Evolutionary conservation across 2,113 vertebrate species (phyloP).

Genomic region (Platysternon megacephalum): DNA sequence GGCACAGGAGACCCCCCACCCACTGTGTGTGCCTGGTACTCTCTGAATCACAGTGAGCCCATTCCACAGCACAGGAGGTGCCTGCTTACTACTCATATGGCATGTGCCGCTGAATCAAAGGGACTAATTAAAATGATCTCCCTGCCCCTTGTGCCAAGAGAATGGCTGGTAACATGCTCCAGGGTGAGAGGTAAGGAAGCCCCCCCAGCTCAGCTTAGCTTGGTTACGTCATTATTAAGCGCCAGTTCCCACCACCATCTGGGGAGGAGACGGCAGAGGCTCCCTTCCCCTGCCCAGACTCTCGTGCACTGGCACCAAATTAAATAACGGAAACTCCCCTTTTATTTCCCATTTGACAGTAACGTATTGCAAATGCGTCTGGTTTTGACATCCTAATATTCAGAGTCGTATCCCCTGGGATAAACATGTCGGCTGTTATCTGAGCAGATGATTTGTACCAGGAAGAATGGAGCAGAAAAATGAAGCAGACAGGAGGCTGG

Average conservation of each 20-base stretch:
- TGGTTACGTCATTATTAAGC: background rate
- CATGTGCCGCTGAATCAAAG: too few relatives aligned
- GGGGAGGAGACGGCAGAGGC: background rate
- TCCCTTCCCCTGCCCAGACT: background rate
- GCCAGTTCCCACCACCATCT: background rate
- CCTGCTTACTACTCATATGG: too few relatives aligned
- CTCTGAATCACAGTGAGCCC: too few relatives aligned
- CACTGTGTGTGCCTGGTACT: too few relatives aligned
- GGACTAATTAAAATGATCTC: too few relatives aligned
- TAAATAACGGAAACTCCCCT: constrained; percentile 76
- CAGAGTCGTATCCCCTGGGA: constrained; percentile 73
- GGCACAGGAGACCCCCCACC: too few relatives aligned
- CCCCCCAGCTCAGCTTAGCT: background rate
- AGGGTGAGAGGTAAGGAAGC: background rate
- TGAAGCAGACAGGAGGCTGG: background rate
- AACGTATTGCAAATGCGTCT: constrained; percentile 67
- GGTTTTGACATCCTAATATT: constrained; percentile 79
- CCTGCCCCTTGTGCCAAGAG: too few relatives aligned
- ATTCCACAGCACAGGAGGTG: too few relatives aligned
- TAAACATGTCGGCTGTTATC: constrained; percentile 69
- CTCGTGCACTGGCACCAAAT: constrained; percentile 53
- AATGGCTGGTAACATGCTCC: too few relatives aligned
- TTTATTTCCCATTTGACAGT: constrained; percentile 79
- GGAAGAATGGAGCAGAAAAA: constrained; percentile 29
- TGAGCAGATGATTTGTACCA: constrained; percentile 54